Base-by-base conservation (phyloP, 2,113 vertebrate genomes). In the Myodes glareolus region DNA sequence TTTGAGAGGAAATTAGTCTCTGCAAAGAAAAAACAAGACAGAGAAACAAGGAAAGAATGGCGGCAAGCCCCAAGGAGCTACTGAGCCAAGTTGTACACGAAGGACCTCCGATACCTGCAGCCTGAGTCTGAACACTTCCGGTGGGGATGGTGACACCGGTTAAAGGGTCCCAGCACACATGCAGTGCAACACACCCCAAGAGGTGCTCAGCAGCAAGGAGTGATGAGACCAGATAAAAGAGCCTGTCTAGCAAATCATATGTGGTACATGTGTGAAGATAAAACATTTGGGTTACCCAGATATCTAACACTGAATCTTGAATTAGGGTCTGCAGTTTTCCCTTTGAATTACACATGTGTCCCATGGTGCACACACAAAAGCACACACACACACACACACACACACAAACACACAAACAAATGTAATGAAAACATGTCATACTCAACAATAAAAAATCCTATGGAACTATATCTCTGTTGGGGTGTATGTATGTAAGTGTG, bases 141-240 rank as follows among this genome's bases (percentile, higher is more conserved):
- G 42, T 67, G 42, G 5, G 29, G 70, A 80, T 14, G 14, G 63
- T 47, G 55, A 77, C 52, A 42, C 3, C 33, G 55, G n/a, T 81
- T 86, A 88, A 92, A 94, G 65, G 29, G 90, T 76, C 93, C 68
- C 88, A 77, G 90, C 9, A 39, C 6, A 42, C 72, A 67, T 27
- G 85, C 95, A 85, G 70, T 5, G 45, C 75, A 89, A 90, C 67
- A 29, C 0, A 67, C n/a, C 45, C 63, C 50, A 85, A 88, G 96
- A 92, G 16, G 70, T 90, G 23, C 21, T 33, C 88, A 31, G 39
- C 58, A 92, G 39, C 88, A 3, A 93, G 77, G 68, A 86, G 75
- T 73, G 72, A 77, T 67, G 36, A 91, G 68, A 80, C 77, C 67
- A 36, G 27, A 87, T 87, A 94, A 97, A 90, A 52, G n/a, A 92